phyloP scores from a whole-genome alignment of 2,888 invertebrate genomes.

The Caenorhabditis imperialis region DNA sequence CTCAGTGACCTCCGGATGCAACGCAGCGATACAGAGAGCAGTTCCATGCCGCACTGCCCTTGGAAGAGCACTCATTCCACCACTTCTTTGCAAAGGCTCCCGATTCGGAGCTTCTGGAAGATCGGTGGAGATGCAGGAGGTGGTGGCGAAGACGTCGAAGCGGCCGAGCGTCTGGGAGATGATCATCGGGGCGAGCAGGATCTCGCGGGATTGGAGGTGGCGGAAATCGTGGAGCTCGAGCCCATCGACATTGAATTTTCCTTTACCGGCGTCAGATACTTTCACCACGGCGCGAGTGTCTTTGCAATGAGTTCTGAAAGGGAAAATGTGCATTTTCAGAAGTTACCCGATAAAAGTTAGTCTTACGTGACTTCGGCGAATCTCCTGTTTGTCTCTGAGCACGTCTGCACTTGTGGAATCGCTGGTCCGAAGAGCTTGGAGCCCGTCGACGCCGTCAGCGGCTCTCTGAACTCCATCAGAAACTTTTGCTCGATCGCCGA shows the following conservation, averaged over 20 bases:
- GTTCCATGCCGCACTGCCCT: conserved; percentile 73
- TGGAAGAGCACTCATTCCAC: conserved; percentile 70
- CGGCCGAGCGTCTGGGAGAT: conserved; percentile 67
- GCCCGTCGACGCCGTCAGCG: conserved; percentile 60
- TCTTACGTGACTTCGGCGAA: conserved; percentile 63
- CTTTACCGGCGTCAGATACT: conserved; percentile 73
- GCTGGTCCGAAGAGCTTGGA: conserved; percentile 69
- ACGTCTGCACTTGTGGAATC: conserved; percentile 68
- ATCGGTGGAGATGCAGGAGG: conserved; percentile 41
- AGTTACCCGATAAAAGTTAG: background rate
- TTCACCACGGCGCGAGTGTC: conserved; percentile 64
- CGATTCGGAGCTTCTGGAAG: conserved; percentile 52
- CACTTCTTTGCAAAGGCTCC: conserved; percentile 37
- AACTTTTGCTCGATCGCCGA: conserved; percentile 68
- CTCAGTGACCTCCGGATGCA: conserved; percentile 69
- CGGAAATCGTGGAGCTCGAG: conserved; percentile 65
- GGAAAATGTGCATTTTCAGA: background rate
- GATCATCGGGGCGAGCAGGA: conserved; percentile 73
- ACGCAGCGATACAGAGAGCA: conserved; percentile 72
- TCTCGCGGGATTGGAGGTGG: conserved; percentile 71
- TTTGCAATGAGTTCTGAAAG: conserved; percentile 66
- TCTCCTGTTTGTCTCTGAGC: conserved; percentile 61
- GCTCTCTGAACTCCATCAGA: conserved; percentile 61
- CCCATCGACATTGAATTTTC: conserved; percentile 72
- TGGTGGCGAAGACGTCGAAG: conserved; percentile 70